Evolutionary conservation across 2,797 vertebrate genomes (phyloP).

Genomic region (Falco columbarius): DNA sequence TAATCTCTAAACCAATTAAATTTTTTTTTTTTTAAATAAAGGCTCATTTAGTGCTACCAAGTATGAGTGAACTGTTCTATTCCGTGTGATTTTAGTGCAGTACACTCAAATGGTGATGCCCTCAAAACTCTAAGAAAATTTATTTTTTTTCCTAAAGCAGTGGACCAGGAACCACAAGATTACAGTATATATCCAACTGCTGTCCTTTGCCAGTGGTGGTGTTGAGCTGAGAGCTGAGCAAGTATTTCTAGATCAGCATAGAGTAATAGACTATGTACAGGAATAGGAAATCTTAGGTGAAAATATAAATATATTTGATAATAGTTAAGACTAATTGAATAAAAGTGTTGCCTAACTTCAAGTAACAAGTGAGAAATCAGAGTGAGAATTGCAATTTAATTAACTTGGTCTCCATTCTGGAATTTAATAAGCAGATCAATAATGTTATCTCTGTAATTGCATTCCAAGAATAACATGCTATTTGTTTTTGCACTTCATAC

Average conservation of each 20-base stretch:
- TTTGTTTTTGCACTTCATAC: conserved; percentile 44
- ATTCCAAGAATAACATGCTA: conserved; percentile 37
- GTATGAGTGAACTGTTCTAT: background rate
- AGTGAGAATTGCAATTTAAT: background rate
- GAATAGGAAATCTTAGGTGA: background rate
- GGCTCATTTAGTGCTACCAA: background rate
- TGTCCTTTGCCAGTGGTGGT: background rate
- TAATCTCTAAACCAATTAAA: background rate
- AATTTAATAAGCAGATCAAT: conserved; percentile 35
- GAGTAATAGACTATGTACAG: background rate
- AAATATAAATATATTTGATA: background rate
- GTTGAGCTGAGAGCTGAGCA: background rate
- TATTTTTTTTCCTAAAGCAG: background rate
- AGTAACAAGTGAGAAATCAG: background rate
- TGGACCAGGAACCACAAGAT: background rate
- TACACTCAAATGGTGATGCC: background rate
- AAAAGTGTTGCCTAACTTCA: background rate
- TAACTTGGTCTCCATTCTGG: background rate
- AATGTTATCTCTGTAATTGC: conserved; percentile 11
- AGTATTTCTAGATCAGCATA: background rate
- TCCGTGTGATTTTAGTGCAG: background rate
- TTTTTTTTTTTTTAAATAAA: background rate
- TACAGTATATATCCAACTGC: background rate
- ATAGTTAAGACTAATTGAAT: background rate
- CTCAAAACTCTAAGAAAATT: background rate